Evolutionary conservation across 2,113 vertebrate species (phyloP).

Genomic region (Cebidichthys violaceus): DNA sequence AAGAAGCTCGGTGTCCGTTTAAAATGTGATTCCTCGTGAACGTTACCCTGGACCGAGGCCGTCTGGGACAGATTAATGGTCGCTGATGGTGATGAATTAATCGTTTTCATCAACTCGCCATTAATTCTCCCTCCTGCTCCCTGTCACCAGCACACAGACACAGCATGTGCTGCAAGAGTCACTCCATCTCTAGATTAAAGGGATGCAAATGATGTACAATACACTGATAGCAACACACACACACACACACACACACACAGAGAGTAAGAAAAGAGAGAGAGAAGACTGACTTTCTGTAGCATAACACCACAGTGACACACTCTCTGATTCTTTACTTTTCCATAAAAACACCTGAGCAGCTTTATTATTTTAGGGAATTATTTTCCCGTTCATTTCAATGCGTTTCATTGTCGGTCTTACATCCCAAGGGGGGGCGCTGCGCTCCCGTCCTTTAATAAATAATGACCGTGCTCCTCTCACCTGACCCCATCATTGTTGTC

Average conservation of each 20-base stretch:
- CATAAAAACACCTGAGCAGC: background rate
- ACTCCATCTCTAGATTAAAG: conserved; percentile 53
- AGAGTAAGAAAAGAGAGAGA: too few species aligned
- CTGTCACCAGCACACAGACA: conserved; percentile 6
- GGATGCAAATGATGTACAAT: conserved; percentile 21
- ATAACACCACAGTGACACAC: background rate
- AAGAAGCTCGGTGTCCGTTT: conserved; percentile 15
- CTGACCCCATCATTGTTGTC: conserved; percentile 52
- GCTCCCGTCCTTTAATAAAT: conserved; percentile 58
- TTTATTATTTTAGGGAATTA: conserved; percentile 36
- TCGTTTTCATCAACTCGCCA: conserved; percentile 15
- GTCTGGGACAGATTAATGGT: background rate
- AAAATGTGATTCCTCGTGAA: conserved; percentile 3
- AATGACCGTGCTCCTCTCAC: conserved; percentile 46
- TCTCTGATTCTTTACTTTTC: conserved; percentile 20
- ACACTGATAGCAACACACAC: conserved; percentile 20
- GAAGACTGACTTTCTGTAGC: background rate
- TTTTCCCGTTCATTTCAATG: background rate
- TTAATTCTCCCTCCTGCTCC: background rate
- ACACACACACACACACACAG: conserved; percentile 1
- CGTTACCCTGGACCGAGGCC: background rate
- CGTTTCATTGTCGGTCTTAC: background rate
- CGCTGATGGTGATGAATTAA: background rate
- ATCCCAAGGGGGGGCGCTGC: conserved; percentile 67
- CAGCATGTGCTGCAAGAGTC: conserved; percentile 32